Conservation (phyloP, 2,888 invertebrate genomes). For the Serrognathus titanus region DNA sequence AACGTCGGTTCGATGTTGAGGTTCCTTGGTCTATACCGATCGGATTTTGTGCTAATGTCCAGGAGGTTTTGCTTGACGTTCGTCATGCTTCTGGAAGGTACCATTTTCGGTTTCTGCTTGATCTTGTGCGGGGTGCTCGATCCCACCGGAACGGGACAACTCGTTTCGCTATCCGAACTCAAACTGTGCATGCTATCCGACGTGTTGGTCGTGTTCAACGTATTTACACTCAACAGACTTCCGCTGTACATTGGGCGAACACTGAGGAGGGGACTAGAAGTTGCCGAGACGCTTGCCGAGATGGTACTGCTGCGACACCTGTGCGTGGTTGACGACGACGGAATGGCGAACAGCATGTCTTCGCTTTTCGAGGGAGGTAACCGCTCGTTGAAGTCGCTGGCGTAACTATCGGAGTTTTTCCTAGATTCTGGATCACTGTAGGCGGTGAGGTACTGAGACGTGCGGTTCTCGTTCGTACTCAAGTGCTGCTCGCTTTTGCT, state of each 20-base stretch:
- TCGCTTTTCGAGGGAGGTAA: conserved; percentile 78
- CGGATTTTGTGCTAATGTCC: conserved; percentile 35
- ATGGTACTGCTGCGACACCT: conserved; percentile 50
- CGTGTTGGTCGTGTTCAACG: conserved; percentile 55
- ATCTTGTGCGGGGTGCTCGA: conserved; percentile 50
- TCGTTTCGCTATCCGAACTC: conserved; percentile 61
- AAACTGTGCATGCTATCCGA: conserved; percentile 67
- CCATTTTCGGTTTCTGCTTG: conserved; percentile 54
- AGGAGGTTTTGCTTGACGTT: conserved; percentile 53
- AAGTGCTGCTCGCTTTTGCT: conserved; percentile 82
- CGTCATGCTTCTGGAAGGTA: conserved; percentile 60
- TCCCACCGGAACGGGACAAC: conserved; percentile 55
- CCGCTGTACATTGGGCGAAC: conserved; percentile 61
- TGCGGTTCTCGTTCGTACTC: conserved; percentile 53
- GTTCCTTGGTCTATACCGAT: conserved; percentile 31
- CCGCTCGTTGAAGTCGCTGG: conserved; percentile 47
- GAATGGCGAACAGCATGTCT: conserved; percentile 59
- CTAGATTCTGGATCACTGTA: conserved; percentile 46
- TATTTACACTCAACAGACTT: conserved; percentile 62
- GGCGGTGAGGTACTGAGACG: conserved; percentile 56
- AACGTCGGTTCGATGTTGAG: conserved; percentile 35
- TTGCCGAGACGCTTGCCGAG: conserved; percentile 59
- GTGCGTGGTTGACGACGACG: conserved; percentile 22
- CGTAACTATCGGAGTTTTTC: conserved; percentile 44
- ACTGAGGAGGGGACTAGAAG: conserved; percentile 67